These are phyloP conservation scores for Caenorhabditis virilis DNA, from an alignment of 2,888 invertebrate species.

Conservation along the genomic window DNA sequence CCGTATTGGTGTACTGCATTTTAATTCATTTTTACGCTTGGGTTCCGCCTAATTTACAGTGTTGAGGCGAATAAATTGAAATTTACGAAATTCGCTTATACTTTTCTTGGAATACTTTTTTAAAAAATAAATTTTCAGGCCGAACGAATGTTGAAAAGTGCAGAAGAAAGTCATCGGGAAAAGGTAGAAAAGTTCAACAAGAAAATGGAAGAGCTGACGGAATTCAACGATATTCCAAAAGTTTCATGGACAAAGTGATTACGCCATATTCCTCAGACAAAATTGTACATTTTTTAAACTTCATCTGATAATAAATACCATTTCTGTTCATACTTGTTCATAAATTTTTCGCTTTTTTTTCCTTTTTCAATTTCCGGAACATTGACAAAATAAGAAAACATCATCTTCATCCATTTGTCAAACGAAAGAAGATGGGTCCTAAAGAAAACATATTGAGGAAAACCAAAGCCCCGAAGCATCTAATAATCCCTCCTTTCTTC, in stretches of 20 bases:
- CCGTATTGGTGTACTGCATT: too few species aligned
- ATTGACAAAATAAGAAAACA: too few species aligned
- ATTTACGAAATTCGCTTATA: not conserved
- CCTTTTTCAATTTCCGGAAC: too few species aligned
- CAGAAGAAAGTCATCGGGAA: slow-evolving; percentile 63
- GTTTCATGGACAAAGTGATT: slow-evolving; percentile 69
- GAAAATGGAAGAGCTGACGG: slow-evolving; percentile 67
- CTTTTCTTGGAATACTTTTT: not conserved
- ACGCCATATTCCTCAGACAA: too few species aligned
- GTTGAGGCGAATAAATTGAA: not conserved
- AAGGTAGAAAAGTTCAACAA: slow-evolving; percentile 67
- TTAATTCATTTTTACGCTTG: not conserved
- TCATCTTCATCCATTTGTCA: too few species aligned
- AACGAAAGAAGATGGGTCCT: too few species aligned
- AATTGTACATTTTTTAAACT: too few species aligned
- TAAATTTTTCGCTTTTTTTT: too few species aligned
- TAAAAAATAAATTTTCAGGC: slow-evolving; percentile 33
- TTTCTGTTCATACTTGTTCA: too few species aligned
- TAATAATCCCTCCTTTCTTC: slow-evolving; percentile 27
- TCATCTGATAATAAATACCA: too few species aligned
- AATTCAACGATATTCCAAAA: slow-evolving; percentile 69
- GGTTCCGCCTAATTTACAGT: not conserved
- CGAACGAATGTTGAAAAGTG: slow-evolving; percentile 59
- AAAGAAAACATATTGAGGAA: too few species aligned
- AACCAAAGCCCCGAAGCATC: slow-evolving; percentile 11